Evolutionary conservation across 2,888 invertebrate genomes (phyloP), one percentile per base, ranked within the genome.

Genomic region (Hydrotaea diabolus): DNA sequence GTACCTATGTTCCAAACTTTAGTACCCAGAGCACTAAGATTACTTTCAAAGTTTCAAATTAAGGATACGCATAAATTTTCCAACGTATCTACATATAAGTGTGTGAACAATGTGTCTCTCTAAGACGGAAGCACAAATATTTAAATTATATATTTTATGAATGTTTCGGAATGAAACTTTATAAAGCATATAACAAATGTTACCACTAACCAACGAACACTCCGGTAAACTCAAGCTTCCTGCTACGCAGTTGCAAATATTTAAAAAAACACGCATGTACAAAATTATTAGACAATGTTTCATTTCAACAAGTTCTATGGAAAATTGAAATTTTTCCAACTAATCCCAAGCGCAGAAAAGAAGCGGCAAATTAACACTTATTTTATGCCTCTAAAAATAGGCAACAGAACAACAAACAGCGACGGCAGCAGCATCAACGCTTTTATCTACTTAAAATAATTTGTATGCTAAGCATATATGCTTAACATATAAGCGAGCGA

Each of bases 391-490:
- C 75, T 36, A 53, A 71, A 74, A 73, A 31, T 23, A 64, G 59
- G 13, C 9, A 69, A 21, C 9, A 62, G 31, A 36, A 13, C 17
- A 31, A 57, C 36, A 19, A 69, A 39, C 17, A 46, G 19, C 15
- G 11, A 15, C 19, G 19, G 73, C 80, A 19, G 55, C 64, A 26
- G 23, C 64, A 57, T 7, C 31, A 69, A 80, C 49, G 17, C 49
- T 80, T 55, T 31, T 69, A 31, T 31, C 57, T 82, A 55, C 57
- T 77, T 66, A 69, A 80, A 71, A 82, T 82, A 85, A 84, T 85
- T 87, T 84, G 76, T 85, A 87, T 86, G 86, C 77, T 79, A 76
- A 83, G 73, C 82, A 43, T 55, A 79, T 62, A 72, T 73, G 76
- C 69, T 77, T 75, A 71, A 64, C 69, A 75, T 71, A 69, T 19